Evolutionary conservation across 2,888 invertebrate genomes (phyloP).

Genomic region (Pyrocoelia pectoralis): DNA sequence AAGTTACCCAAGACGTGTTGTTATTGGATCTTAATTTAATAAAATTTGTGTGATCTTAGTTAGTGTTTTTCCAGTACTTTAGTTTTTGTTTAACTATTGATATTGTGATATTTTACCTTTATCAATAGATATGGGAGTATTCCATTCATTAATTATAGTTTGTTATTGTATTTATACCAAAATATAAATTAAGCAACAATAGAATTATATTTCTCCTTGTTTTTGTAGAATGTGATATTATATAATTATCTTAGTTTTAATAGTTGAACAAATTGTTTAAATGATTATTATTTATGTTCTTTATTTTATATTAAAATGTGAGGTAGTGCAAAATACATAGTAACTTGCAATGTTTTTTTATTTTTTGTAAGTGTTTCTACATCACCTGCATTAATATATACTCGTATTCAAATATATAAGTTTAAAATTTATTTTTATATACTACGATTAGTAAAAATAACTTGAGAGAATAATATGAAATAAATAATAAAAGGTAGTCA

Average conservation of each 20-base stretch:
- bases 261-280: not conserved
- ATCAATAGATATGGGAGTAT: constrained; percentile 19
- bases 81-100: constrained; percentile 15
- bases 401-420: no score
- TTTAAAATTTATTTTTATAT: no score
- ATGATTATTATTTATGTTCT: constrained; percentile 11
- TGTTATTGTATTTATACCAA: constrained; percentile 1
- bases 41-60: constrained; percentile 2
- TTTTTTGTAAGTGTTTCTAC: not conserved
- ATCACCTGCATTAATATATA: no score
- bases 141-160: constrained; percentile 3
- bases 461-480: no score
- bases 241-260: not conserved
- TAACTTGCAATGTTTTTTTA: not conserved
- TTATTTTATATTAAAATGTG: constrained; percentile 11
- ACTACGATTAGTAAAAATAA: no score
- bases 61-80: not conserved
- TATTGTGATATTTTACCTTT: constrained; percentile 26
- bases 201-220: constrained; percentile 5
- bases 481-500: no score
- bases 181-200: not conserved
- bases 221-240: constrained; percentile 24
- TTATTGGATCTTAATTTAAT: not conserved
- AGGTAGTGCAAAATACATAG: constrained; percentile 11
- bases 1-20: not conserved